Percentiles rank a stretch among this genome's conserved stretches.
phyloP scores from a whole-genome alignment of 2,888 invertebrate species.

The Chrysolina americana region DNA sequence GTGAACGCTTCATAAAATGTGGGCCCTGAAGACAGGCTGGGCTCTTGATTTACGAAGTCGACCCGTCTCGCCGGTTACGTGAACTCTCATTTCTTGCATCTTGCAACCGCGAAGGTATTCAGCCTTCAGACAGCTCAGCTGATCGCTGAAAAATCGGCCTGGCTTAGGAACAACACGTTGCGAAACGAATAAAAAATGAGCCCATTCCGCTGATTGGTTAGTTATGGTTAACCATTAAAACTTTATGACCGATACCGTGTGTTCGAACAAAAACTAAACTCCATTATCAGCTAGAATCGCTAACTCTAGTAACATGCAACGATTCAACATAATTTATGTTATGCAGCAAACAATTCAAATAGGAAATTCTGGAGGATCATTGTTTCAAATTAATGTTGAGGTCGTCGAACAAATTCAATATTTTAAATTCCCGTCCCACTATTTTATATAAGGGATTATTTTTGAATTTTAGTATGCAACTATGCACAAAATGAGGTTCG shows the following conservation, averaged over 20 bases:
- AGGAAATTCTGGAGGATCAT: too few species aligned
- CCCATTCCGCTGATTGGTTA: conserved; percentile 19
- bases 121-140: conserved; percentile 35
- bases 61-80: conserved; percentile 51
- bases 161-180: conserved; percentile 18
- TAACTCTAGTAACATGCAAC: too few species aligned
- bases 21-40: conserved; percentile 35
- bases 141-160: conserved; percentile 30
- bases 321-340: too few species aligned
- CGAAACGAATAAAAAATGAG: conserved; percentile 24
- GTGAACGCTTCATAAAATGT: conserved; percentile 7
- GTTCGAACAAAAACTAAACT: too few species aligned
- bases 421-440: too few species aligned
- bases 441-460: too few species aligned
- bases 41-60: conserved; percentile 47
- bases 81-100: conserved; percentile 48
- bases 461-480: too few species aligned
- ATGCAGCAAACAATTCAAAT: too few species aligned
- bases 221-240: conserved; percentile 7
- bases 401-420: too few species aligned
- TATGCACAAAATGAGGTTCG: too few species aligned
- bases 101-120: conserved; percentile 36
- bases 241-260: neutral
- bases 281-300: too few species aligned
- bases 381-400: too few species aligned